Percentiles rank a stretch among this genome's conserved stretches.
Evolutionary conservation across 2,888 invertebrate species (phyloP).

Genomic region (Magallana nippona): DNA sequence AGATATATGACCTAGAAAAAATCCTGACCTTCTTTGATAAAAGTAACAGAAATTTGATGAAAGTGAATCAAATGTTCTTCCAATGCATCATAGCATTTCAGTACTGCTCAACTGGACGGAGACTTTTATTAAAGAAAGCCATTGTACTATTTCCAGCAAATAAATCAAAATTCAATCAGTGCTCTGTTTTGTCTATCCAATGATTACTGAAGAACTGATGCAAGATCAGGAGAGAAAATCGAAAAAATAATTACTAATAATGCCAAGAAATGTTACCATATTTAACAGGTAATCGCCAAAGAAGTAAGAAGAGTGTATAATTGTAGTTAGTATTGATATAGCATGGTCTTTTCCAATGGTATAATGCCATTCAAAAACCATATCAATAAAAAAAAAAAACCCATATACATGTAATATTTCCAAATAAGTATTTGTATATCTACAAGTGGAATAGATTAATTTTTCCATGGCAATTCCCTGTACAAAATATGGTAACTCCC

Average conservation of each 20-base stretch:
- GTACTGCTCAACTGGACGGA: constrained; percentile 30
- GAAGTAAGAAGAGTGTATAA: background rate
- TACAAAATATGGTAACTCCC: background rate
- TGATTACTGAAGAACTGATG: background rate
- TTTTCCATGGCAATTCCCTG: background rate
- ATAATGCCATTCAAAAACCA: constrained; percentile 26
- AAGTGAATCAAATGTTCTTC: constrained; percentile 10
- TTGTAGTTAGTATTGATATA: background rate
- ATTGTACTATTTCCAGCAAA: constrained; percentile 1
- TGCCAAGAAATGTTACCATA: background rate
- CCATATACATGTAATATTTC: background rate
- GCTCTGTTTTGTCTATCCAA: background rate
- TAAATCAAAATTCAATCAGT: constrained; percentile 7
- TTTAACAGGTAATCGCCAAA: background rate
- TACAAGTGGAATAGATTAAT: background rate
- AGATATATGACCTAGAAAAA: constrained; percentile 11
- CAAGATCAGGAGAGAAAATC: background rate
- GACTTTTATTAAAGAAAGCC: constrained; percentile 40
- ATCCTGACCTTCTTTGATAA: constrained; percentile 39
- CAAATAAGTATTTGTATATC: background rate
- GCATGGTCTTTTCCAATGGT: constrained; percentile 21
- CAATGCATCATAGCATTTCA: background rate
- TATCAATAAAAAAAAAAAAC: background rate
- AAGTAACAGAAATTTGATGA: constrained; percentile 26
- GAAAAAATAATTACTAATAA: background rate